A percentile compares a stretch with the other conserved stretches of the same genome.
These are phyloP conservation scores for Hypena proboscidalis DNA, from an alignment of 2,888 invertebrate genomes.

Conservation along the genomic window DNA sequence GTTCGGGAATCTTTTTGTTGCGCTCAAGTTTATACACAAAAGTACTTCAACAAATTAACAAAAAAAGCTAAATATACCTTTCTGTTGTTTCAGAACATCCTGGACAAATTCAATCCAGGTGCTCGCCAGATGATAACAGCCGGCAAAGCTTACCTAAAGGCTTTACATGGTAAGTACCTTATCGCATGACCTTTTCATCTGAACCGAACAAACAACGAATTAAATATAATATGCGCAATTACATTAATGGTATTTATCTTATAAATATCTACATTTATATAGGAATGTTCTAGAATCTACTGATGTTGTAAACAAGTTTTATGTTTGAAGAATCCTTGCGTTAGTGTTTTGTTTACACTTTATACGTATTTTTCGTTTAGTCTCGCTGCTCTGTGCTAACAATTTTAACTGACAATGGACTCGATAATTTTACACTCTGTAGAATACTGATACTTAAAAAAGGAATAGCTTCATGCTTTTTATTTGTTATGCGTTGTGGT, in stretches of 20 bases:
- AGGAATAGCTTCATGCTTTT: no score
- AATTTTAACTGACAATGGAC: no score
- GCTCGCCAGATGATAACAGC: conserved; percentile 97
- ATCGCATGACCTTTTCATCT: conserved; percentile 18
- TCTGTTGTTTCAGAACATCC: conserved; percentile 93
- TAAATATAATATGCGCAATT: conserved; percentile 8
- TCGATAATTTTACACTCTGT: no score
- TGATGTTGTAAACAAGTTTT: neutral
- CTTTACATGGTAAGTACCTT: conserved; percentile 93
- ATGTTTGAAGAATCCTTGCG: no score
- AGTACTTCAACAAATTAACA: neutral
- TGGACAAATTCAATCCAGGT: conserved; percentile 98
- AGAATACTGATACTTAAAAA: no score
- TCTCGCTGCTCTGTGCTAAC: no score
- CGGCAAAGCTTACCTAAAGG: conserved; percentile 97
- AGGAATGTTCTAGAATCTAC: conserved; percentile 5
- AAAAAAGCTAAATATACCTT: conserved; percentile 29
- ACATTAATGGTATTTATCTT: neutral
- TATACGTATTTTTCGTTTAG: no score
- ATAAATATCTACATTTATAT: conserved; percentile 1
- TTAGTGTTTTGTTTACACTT: no score
- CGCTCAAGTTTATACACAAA: no score
- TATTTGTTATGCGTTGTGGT: no score
- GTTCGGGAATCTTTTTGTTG: no score
- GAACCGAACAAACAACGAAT: conserved; percentile 13